Percentiles rank a stretch among this genome's conserved stretches.
Conservation (phyloP, 2,113 vertebrate genomes). For the Tragulus kanchil region DNA sequence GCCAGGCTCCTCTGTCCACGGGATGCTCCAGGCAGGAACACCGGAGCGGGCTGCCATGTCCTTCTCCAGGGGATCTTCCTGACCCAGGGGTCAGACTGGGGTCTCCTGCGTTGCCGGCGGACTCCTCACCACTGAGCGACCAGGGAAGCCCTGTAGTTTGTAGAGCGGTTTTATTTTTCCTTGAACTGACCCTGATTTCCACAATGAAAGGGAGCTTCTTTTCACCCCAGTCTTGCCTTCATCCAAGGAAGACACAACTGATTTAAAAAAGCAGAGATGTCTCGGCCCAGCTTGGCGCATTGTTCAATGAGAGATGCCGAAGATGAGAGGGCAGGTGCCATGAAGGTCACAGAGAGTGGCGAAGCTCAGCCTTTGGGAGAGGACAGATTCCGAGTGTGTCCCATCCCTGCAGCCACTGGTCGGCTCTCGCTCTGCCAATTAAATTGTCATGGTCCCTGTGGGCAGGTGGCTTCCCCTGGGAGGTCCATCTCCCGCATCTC, state of each 20-base stretch:
- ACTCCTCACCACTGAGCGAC: no score
- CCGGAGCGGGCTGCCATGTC: no score
- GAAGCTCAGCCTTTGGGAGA: background rate
- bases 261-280: background rate
- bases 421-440: no score
- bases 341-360: background rate
- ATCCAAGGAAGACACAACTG: background rate
- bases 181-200: background rate
- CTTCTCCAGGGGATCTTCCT: no score
- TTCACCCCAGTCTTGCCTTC: background rate
- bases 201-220: background rate
- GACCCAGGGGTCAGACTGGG: no score
- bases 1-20: no score
- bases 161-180: background rate
- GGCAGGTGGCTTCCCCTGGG: background rate
- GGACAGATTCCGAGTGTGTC: rapidly evolving
- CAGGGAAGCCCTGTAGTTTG: no score
- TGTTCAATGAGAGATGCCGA: background rate
- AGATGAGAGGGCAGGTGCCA: background rate
- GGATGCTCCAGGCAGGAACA: no score
- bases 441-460: rapidly evolving
- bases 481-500: background rate
- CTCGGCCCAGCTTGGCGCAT: background rate
- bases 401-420: rapidly evolving
- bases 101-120: no score